phyloP scores from a whole-genome alignment of 2,797 vertebrate species.

The Ceyx erithaca region DNA sequence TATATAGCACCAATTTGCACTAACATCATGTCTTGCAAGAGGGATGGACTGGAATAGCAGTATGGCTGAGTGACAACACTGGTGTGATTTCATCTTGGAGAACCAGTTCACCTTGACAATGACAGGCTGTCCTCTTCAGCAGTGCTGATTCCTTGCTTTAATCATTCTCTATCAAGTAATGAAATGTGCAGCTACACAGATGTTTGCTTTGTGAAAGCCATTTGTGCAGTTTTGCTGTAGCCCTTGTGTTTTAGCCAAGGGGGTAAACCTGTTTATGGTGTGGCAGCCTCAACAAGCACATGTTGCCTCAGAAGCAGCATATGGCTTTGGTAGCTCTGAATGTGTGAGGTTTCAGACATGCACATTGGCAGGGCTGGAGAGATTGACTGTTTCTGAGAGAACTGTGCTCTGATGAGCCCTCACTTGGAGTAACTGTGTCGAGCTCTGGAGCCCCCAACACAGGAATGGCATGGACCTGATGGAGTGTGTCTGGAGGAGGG shows the following conservation, averaged over 20 bases:
- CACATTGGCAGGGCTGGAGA: not conserved
- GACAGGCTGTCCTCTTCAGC: not conserved
- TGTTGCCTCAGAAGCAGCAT: not conserved
- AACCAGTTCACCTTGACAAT: not conserved
- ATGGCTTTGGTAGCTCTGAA: constrained; percentile 3
- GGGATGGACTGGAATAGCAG: not conserved
- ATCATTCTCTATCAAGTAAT: not conserved
- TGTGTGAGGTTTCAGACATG: constrained; percentile 4
- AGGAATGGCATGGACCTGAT: too few relatives aligned
- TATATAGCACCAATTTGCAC: not conserved
- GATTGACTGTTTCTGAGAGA: not conserved
- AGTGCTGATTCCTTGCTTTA: not conserved
- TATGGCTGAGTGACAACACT: not conserved
- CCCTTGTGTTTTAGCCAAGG: not conserved
- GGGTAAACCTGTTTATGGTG: not conserved
- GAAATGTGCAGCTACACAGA: not conserved
- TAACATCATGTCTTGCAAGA: not conserved
- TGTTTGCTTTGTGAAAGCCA: not conserved
- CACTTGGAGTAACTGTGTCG: too few relatives aligned
- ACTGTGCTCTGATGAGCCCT: too few relatives aligned
- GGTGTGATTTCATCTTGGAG: not conserved
- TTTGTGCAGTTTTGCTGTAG: not conserved
- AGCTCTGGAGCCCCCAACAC: too few relatives aligned
- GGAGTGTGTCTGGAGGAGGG: too few relatives aligned
- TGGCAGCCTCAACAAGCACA: not conserved